Base-by-base conservation (phyloP, 2,113 vertebrate genomes). In the Boulengeromyrus knoepffleri region DNA sequence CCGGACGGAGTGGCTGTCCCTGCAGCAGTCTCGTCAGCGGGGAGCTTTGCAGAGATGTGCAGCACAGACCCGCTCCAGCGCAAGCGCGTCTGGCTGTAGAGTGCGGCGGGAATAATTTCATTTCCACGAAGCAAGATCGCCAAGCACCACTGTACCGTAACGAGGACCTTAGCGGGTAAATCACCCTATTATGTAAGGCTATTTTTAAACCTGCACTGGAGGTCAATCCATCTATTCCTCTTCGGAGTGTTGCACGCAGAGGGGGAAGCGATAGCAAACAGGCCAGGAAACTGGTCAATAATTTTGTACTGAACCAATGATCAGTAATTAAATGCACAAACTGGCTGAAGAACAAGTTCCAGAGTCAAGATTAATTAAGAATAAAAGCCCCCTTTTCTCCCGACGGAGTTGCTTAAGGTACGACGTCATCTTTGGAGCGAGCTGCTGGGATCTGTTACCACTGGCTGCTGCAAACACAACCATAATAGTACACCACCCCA, bases 201-300 rank as follows among this genome's bases (percentile, higher is more conserved):
- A 91, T 92, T 93, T 93, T 92, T 92, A 92, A 93, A 92, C 88
- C 91, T 92, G 91, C 89, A 89, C 91, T 62, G 83, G 70, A 89
- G 80, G 89, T 93, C 92, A 93, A 92, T 93, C 89, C 85, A 91
- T 84, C 93, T 93, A 93, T 85, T 88, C 56, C 86, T 88, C 85
- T 91, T 91, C 89, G 91, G 89, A 90, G 85, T 90, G 89, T 89
- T 66, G 91, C 66, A 91, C 62, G n/a, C 58, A 90, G 90, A 47
- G 27, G 91, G 89, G 90, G 70, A 46, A 87, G 85, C 85, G 89
- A 91, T 87, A 89, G 62, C 88, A 91, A 42, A 87, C 88, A 80
- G 90, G 88, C 88, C 88, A 88, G 31, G 84, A 87, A 85, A 91
- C 58, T 74, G 90, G 56, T 92, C 77, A 91, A 90, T 27, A 85